A percentile compares a stretch with the other conserved stretches of the same genome.
phyloP scores from a whole-genome alignment of 2,797 vertebrate species.

The Ficedula albicollis region DNA sequence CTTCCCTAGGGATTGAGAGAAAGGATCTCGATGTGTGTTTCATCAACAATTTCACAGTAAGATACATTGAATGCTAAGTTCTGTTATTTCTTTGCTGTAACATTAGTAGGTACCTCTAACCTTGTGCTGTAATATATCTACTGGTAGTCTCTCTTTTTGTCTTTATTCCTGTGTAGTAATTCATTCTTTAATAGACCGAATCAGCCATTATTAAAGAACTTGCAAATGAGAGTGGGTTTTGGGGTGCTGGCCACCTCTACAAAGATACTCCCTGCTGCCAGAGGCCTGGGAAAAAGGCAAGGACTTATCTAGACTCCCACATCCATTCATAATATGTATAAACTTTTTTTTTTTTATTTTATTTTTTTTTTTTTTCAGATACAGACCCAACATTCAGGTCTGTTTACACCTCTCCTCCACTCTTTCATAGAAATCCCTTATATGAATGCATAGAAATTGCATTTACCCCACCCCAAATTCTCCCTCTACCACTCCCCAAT shows the following conservation, averaged over 20 bases:
- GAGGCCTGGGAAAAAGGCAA: neutral
- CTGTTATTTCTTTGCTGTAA: neutral
- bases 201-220: neutral
- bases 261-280: neutral
- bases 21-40: fast-evolving
- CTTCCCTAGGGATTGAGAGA: neutral
- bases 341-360: neutral
- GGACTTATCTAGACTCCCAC: neutral
- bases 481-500: fast-evolving
- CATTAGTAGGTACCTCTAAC: neutral
- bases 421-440: neutral
- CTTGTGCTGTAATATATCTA: fast-evolving
- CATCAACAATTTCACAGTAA: too few relatives aligned
- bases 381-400: neutral
- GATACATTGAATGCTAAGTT: neutral
- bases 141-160: neutral
- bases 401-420: neutral
- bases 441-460: neutral
- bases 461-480: neutral
- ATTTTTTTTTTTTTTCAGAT: neutral
- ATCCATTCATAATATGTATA: neutral
- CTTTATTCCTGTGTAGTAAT: neutral
- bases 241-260: too few relatives aligned
- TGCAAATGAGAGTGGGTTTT: neutral
- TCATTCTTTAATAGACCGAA: neutral